Evolutionary conservation across 2,888 invertebrate species (phyloP).

Genomic region (Athrips mouffetella): DNA sequence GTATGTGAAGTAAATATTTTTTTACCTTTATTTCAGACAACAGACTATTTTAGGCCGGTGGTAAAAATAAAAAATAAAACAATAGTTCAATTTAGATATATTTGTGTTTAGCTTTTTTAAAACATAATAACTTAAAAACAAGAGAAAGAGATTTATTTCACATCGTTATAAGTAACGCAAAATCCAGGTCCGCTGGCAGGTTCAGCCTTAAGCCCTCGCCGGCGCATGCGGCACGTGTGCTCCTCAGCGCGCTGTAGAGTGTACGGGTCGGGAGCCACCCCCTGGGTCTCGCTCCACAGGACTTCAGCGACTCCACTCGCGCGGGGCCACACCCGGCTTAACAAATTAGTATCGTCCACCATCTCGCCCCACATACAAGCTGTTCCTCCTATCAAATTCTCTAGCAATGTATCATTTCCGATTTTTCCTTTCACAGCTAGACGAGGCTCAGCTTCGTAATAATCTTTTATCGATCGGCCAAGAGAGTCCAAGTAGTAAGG

Average conservation of each 20-base stretch:
- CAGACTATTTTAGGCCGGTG: too few relatives aligned
- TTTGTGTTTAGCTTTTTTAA: too few relatives aligned
- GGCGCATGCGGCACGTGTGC: constrained; percentile 80
- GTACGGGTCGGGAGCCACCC: not conserved
- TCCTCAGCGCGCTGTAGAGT: constrained; percentile 33
- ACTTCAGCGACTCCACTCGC: constrained; percentile 90
- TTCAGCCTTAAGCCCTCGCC: constrained; percentile 81
- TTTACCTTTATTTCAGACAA: too few relatives aligned
- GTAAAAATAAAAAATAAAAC: too few relatives aligned
- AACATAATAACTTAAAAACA: too few relatives aligned
- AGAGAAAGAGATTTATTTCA: too few relatives aligned
- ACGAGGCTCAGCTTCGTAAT: constrained; percentile 83
- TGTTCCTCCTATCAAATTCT: constrained; percentile 90
- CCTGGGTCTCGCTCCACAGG: constrained; percentile 82
- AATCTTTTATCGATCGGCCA: constrained; percentile 81
- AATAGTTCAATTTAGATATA: too few relatives aligned
- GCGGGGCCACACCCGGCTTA: constrained; percentile 86
- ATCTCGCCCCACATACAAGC: constrained; percentile 94
- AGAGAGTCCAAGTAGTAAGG: constrained; percentile 93
- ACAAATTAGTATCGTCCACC: constrained; percentile 81
- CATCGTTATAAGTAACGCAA: too few relatives aligned
- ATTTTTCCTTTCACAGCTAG: constrained; percentile 55
- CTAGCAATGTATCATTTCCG: constrained; percentile 61
- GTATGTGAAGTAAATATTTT: too few relatives aligned
- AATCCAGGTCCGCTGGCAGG: constrained; percentile 83